These are phyloP conservation scores for Pleuronectes platessa DNA, from an alignment of 2,113 vertebrate species.

Conservation along the genomic window DNA sequence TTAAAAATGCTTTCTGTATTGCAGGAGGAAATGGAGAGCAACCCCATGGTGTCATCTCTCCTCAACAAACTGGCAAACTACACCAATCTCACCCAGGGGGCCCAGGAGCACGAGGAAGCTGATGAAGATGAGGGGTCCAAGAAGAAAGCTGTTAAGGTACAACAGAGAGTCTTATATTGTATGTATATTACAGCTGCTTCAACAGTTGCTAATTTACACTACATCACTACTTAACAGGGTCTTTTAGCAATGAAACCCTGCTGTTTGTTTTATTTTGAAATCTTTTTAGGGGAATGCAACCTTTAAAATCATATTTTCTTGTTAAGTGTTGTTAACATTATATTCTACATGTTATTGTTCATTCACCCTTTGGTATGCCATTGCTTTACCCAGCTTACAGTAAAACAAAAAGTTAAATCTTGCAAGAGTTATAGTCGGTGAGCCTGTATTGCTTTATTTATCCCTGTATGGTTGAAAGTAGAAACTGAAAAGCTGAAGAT, in stretches of 20 bases:
- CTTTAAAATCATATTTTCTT: too few species aligned
- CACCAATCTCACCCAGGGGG: conserved; percentile 96
- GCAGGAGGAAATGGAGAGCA: conserved; percentile 99
- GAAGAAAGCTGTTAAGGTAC: conserved; percentile 83
- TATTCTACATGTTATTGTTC: too few species aligned
- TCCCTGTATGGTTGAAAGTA: too few species aligned
- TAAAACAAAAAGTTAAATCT: too few species aligned
- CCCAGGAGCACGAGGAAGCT: conserved; percentile 93
- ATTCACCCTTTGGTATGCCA: too few species aligned
- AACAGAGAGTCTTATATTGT: background rate
- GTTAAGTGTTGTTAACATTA: too few species aligned
- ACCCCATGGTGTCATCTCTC: conserved; percentile 97
- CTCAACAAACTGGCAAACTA: conserved; percentile 97
- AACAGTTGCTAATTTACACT: background rate
- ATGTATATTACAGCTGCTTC: background rate
- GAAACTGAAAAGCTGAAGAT: background rate
- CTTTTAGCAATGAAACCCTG: background rate
- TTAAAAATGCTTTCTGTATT: background rate
- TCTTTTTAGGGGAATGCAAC: too few species aligned
- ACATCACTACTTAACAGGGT: background rate
- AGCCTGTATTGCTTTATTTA: too few species aligned
- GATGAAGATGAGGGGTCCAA: conserved; percentile 88
- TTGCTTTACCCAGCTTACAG: too few species aligned
- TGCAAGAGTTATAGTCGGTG: too few species aligned
- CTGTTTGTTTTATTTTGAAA: too few species aligned